Evolutionary conservation across 2,113 vertebrate genomes (phyloP), one percentile per base, ranked within the genome.

Genomic region (Pionites leucogaster): DNA sequence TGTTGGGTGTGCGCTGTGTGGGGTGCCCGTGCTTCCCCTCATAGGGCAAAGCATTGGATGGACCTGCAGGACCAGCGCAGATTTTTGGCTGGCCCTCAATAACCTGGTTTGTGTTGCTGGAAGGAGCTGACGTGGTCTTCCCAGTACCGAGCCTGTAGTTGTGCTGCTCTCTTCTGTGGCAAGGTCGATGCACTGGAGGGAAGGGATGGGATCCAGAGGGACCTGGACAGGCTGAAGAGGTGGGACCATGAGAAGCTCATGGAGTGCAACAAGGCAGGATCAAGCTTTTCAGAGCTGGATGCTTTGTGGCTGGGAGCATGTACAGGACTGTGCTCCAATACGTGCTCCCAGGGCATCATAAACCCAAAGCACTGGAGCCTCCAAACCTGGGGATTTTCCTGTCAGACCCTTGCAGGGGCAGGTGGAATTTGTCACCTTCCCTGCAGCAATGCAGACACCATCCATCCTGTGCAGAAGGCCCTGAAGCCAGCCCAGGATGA

Each of bases 281-380:
- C 0, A 4, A 69, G 67, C 55, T 59, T 42, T n/a, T 31, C 55
- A 57, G 31, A 22, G 31, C 31, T 57, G 31, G 60, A 53, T 20
- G 16, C 22, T 29, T 2, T 1, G 63, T 17, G 31, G 13, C 55
- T 24, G 64, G 31, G 53, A 52, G 65, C 3, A 2, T 0, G 1
- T 4, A 19, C 15, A 17, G 52, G 63, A 37, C 49, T 13, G 12
- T 31, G 37, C 62, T 72, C 29, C 75, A 25, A 9, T 6, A 47
- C 6, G 11, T 47, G 46, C 46, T 47, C 14, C 63, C 67, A 11
- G 71, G 44, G 59, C 0, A 0, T 15, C 0, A 1, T 14, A 37
- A 67, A 47, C 41, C 10, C 55, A 18, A 18, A 22, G 17, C 62
- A 18, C 33, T 0, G 5, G 31, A 69, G 49, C 13, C 67, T 55